phyloP scores from a whole-genome alignment of 1,140 invertebrate species.

The Coptotermes formosanus region DNA sequence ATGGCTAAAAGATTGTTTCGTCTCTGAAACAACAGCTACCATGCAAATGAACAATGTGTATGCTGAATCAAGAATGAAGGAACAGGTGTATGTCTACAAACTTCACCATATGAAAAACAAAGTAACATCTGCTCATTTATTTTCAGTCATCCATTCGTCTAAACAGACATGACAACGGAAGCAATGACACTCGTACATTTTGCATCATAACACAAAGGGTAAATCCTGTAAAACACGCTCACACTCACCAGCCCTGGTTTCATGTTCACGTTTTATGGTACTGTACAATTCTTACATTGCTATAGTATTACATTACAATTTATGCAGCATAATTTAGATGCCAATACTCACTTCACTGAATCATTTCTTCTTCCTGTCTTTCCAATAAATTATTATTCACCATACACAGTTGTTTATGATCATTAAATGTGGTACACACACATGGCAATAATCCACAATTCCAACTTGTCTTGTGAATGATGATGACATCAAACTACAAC shows the following conservation, averaged over 20 bases:
- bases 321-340: slow-evolving; percentile 7
- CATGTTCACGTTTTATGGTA: neutral
- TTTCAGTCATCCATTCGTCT: neutral
- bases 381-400: neutral
- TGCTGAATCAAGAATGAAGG: slow-evolving; percentile 1
- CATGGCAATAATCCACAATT: neutral
- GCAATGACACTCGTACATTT: neutral
- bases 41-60: neutral
- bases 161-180: slow-evolving; percentile 11
- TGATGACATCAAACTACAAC: slow-evolving; percentile 1
- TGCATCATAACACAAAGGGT: neutral
- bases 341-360: neutral
- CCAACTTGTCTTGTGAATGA: neutral
- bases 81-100: neutral
- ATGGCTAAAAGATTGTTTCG: neutral
- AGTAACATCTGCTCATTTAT: slow-evolving; percentile 14
- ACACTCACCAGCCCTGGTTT: neutral
- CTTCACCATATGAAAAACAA: neutral
- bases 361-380: neutral
- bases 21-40: neutral
- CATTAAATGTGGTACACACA: neutral
- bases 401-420: neutral
- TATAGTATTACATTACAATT: neutral
- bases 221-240: neutral
- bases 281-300: neutral